Percentiles rank a stretch among this genome's conserved stretches.
Evolutionary conservation across 2,113 vertebrate species (phyloP).

Genomic region (Zosterops hypoxanthus): DNA sequence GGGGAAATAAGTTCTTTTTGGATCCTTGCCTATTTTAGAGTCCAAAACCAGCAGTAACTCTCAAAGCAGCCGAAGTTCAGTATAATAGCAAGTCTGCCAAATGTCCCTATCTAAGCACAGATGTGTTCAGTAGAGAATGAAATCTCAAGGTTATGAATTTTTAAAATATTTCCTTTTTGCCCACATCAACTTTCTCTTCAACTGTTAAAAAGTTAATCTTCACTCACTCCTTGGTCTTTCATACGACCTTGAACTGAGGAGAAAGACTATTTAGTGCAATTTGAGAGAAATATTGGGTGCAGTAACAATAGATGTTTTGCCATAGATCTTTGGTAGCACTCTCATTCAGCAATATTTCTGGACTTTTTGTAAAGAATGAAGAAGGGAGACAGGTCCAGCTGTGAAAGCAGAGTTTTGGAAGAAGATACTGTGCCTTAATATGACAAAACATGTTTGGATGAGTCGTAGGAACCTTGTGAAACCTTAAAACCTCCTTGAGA

Average conservation of each 20-base stretch:
- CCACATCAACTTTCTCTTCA: neutral
- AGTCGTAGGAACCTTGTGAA: neutral
- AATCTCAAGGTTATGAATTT: slow-evolving; percentile 10
- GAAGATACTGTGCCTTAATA: neutral
- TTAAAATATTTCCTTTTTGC: neutral
- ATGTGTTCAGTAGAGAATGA: neutral
- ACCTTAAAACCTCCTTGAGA: neutral
- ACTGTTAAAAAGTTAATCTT: neutral
- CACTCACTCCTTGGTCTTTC: neutral
- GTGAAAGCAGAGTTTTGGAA: neutral
- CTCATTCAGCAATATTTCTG: neutral
- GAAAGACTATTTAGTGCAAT: neutral
- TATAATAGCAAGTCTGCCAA: neutral
- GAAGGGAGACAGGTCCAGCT: neutral
- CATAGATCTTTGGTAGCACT: neutral
- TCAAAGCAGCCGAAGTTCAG: neutral
- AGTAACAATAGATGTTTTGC: neutral
- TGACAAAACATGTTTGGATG: neutral
- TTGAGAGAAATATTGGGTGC: neutral
- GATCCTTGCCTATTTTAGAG: neutral
- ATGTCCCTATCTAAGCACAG: neutral
- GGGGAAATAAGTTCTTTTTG: neutral
- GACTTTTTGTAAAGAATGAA: neutral
- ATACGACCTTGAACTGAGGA: neutral
- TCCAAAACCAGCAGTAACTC: neutral